Base-by-base conservation (phyloP, 1,140 invertebrate species). In the Ptiloglossa arizonensis region DNA sequence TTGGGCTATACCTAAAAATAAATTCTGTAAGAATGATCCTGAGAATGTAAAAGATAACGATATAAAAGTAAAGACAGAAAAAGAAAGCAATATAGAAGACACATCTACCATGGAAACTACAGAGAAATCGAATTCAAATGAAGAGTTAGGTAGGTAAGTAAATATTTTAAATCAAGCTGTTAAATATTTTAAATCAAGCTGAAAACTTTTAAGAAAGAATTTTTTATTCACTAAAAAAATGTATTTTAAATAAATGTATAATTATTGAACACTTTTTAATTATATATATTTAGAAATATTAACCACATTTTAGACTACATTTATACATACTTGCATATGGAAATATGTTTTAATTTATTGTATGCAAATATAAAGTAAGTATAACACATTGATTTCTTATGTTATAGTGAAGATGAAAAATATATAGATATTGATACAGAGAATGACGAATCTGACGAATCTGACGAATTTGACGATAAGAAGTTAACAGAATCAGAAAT, bases 1-100 rank as follows among this genome's bases (percentile, higher is more conserved):
- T 93, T 98, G 97, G 97, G 97, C 97, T 5, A 83, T 98, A 24
- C 93, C 97, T 8, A 98, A 98, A 93, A 93, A 95, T 85, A 94
- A 95, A 78, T 97, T 88, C 81, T 22, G 0, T 11, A 71, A 82
- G 62, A 78, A 81, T 32, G 71, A 74, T 64, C 32, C 60, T n/a
- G 70, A 80, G 60, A 44, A 27, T 35, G 9, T 38, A n/a, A 64
- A 85, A 50, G 48, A 64, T 4, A 52, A 59, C 38, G 79, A 80
- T 24, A 64, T 24, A 35, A 71, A 72, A 59, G 41, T 83, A 29
- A 76, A 75, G 13, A 41, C 82, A 46, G 67, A 79, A 27, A 62
- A 50, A 32, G 72, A 70, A 27, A 60, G 57, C 24, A 70, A 80
- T 62, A 27, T 27, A 6, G 59, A 71, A 71, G 56, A 77, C 15